Evolutionary conservation across 2,113 vertebrate species (phyloP).

Genomic region (Oostethus manadensis): DNA sequence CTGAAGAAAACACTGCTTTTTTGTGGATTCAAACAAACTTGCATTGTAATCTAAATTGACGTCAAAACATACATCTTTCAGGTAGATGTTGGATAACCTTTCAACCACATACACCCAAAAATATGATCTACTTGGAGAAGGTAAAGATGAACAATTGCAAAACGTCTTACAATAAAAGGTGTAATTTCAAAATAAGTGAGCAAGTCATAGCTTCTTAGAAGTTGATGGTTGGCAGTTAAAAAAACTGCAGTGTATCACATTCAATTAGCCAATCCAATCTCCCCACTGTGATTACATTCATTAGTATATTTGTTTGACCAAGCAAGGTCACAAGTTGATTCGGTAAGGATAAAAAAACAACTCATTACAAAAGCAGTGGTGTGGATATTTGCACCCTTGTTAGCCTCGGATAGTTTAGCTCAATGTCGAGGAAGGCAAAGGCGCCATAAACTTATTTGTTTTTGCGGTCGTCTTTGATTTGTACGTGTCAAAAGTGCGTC

Average conservation of each 20-base stretch:
- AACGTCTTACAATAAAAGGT: too few relatives aligned
- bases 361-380: constrained; percentile 60
- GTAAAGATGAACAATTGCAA: too few relatives aligned
- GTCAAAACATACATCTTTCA: too few relatives aligned
- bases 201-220: not conserved
- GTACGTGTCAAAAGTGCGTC: constrained; percentile 55
- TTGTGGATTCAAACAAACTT: too few relatives aligned
- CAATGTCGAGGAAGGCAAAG: constrained; percentile 66
- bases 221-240: constrained; percentile 12
- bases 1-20: too few relatives aligned
- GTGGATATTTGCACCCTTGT: constrained; percentile 59
- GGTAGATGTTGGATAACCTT: too few relatives aligned
- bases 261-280: constrained; percentile 63
- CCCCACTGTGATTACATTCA: constrained; percentile 55
- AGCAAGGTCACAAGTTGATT: constrained; percentile 67
- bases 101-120: too few relatives aligned
- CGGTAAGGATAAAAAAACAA: constrained; percentile 54
- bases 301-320: constrained; percentile 64
- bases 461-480: constrained; percentile 66
- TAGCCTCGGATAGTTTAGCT: constrained; percentile 62
- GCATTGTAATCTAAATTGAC: too few relatives aligned
- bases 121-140: too few relatives aligned
- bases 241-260: constrained; percentile 40
- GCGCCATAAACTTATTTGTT: constrained; percentile 63
- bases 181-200: too few relatives aligned